Percentiles rank a stretch among this genome's conserved stretches.
These are phyloP conservation scores for Chinchilla lanigera DNA, from an alignment of 2,113 vertebrate species.

Conservation along the genomic window DNA sequence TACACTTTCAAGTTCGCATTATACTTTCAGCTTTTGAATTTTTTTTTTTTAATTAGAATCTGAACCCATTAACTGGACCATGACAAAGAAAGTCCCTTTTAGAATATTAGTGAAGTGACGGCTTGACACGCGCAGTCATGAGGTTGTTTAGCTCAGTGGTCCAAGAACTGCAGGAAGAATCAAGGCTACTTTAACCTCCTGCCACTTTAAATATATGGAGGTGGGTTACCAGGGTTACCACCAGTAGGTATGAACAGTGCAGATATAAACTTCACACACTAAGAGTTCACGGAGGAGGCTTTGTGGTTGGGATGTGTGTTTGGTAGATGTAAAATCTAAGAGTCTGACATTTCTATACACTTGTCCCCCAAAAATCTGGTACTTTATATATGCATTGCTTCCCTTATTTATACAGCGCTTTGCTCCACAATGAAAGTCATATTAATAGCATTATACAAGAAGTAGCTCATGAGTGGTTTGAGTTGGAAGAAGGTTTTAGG, in stretches of 20 bases:
- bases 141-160: no score
- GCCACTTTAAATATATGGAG: neutral
- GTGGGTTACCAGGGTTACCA: neutral
- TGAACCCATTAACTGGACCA: no score
- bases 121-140: no score
- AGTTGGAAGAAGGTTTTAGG: neutral
- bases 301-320: neutral
- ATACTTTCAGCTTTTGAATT: slow-evolving; percentile 48
- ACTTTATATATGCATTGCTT: neutral
- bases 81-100: no score
- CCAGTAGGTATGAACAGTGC: neutral
- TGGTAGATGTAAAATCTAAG: neutral
- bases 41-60: slow-evolving; percentile 7
- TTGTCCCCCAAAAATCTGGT: neutral
- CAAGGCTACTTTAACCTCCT: neutral
- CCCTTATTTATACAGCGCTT: neutral
- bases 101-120: no score
- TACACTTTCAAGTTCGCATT: slow-evolving; percentile 18
- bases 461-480: neutral
- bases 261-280: neutral
- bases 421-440: neutral
- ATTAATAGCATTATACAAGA: neutral
- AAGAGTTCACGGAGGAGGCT: neutral
- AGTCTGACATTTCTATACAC: neutral
- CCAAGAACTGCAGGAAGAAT: neutral